phyloP scores from a whole-genome alignment of 1,140 invertebrate genomes.

The Trichonephila inaurata region DNA sequence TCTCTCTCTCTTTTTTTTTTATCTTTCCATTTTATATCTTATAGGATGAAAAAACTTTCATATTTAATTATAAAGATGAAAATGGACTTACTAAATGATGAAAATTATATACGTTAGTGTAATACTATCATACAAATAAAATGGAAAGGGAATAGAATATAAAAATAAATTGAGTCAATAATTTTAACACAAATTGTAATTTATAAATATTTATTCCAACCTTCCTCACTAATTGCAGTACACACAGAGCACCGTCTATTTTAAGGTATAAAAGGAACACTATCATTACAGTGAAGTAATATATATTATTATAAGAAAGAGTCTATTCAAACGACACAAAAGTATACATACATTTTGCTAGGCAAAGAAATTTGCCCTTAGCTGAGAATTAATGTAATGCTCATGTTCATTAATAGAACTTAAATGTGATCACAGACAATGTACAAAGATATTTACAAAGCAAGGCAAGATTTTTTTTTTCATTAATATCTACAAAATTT shows the following conservation, averaged over 20 bases:
- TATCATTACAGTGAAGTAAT: neutral
- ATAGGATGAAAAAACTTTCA: too few species aligned
- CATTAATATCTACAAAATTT: conserved; percentile 24
- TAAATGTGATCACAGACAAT: conserved; percentile 9
- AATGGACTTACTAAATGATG: too few species aligned
- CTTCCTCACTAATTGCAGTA: conserved; percentile 26
- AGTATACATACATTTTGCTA: neutral
- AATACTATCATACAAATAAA: too few species aligned
- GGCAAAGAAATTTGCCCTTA: neutral
- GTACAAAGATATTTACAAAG: conserved; percentile 24
- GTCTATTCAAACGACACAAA: neutral
- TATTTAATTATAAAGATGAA: too few species aligned
- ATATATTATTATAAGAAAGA: neutral
- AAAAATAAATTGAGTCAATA: neutral
- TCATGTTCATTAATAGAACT: neutral
- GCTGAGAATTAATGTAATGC: neutral
- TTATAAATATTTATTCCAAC: conserved; percentile 37
- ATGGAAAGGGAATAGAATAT: too few species aligned
- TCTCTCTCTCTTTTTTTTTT: too few species aligned
- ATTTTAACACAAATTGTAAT: neutral
- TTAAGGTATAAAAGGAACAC: conserved; percentile 35
- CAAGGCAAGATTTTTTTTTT: neutral
- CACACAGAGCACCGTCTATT: conserved; percentile 27
- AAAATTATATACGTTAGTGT: too few species aligned
- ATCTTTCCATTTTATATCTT: too few species aligned